These are phyloP conservation scores for Siniperca obscura DNA, from an alignment of 2,797 vertebrate genomes.

Conservation along the genomic window DNA sequence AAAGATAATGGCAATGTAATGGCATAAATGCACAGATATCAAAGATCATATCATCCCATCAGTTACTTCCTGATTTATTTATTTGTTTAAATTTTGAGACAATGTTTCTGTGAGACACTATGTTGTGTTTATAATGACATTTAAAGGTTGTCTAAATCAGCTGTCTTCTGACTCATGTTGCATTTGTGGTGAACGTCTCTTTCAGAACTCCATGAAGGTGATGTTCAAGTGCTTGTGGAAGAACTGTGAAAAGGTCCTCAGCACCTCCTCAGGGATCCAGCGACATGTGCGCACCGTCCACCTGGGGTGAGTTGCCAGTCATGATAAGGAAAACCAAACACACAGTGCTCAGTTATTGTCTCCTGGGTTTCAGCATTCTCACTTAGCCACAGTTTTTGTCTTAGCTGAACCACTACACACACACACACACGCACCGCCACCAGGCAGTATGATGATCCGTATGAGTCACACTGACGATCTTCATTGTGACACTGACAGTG, in stretches of 20 bases:
- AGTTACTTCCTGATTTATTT: neutral
- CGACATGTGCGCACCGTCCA: conserved; percentile 91
- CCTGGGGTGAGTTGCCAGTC: conserved; percentile 85
- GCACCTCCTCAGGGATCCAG: conserved; percentile 94
- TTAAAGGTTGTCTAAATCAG: neutral
- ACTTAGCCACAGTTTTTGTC: neutral
- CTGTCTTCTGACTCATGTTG: neutral
- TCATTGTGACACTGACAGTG: conserved; percentile 6
- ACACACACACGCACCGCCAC: neutral
- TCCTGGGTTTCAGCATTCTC: neutral
- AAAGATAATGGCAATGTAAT: neutral
- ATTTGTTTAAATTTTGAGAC: neutral
- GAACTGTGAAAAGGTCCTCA: conserved; percentile 96
- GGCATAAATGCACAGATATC: neutral
- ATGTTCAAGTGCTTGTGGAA: conserved; percentile 99
- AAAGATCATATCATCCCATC: neutral
- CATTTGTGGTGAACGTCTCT: conserved; percentile 10
- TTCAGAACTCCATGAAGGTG: conserved; percentile 93
- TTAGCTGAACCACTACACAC: conserved; percentile 14
- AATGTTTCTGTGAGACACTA: neutral
- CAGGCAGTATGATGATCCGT: neutral
- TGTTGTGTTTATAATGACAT: neutral
- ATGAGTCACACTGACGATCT: conserved; percentile 24
- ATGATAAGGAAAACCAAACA: neutral
- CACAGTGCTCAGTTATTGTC: neutral